Conservation (phyloP, 2,888 invertebrate genomes). For the Philhelius pedissequus region DNA sequence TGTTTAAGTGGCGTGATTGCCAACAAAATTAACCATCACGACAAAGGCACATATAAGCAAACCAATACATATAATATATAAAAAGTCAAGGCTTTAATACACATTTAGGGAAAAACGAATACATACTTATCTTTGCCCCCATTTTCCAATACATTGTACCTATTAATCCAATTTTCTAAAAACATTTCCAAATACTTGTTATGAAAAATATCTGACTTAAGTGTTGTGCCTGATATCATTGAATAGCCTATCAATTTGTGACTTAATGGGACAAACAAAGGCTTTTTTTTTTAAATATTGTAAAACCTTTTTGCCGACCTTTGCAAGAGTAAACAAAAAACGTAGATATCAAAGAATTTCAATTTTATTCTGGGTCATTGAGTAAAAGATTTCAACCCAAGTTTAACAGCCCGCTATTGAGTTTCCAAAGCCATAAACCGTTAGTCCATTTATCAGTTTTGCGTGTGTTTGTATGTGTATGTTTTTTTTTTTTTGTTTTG, state of each 20-base stretch:
- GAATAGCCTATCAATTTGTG: conserved; percentile 6
- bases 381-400: conserved; percentile 7
- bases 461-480: neutral
- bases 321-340: conserved; percentile 8
- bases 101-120: no score
- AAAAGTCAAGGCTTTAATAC: no score
- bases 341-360: neutral
- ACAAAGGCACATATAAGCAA: no score
- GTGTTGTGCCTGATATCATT: neutral
- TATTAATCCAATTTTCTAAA: neutral
- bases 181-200: neutral
- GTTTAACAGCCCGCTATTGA: conserved; percentile 13
- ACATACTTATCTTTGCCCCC: no score
- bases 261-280: conserved; percentile 13
- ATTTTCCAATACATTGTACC: no score
- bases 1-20: no score
- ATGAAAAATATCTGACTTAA: conserved; percentile 12
- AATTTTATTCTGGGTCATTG: conserved; percentile 6
- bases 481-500: no score
- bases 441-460: conserved; percentile 15
- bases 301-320: neutral
- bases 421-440: conserved; percentile 14
- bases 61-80: no score
- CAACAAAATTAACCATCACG: no score
- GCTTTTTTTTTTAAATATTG: neutral